Percentiles rank a stretch among this genome's conserved stretches.
Evolutionary conservation across 2,797 vertebrate species (phyloP).

Genomic region (Takifugu ocellatus): DNA sequence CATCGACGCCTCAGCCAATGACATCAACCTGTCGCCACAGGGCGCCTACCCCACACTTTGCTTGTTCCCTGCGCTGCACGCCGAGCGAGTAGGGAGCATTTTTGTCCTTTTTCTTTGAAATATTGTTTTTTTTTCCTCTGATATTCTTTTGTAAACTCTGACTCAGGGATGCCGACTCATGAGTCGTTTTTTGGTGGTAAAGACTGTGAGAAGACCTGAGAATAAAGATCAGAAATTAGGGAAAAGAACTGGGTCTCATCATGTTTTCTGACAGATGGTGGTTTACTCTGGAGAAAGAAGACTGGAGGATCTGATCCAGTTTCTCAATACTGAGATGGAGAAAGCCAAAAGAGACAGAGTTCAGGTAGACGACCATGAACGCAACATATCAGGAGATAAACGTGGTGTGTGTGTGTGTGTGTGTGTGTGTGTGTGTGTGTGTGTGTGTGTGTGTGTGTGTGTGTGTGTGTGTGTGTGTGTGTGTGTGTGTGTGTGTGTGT

Average conservation of each 20-base stretch:
- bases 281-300: constrained; percentile 76
- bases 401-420: background rate
- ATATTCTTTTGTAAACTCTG: background rate
- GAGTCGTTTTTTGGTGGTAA: too few relatives aligned
- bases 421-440: constrained; percentile 4
- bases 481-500: background rate
- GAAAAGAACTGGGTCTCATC: background rate
- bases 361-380: constrained; percentile 45
- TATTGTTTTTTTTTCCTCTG: background rate
- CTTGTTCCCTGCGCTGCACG: constrained; percentile 81
- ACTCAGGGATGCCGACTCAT: too few relatives aligned
- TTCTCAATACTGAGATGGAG: constrained; percentile 80
- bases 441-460: background rate
- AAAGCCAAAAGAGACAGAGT: constrained; percentile 69
- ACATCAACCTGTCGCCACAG: constrained; percentile 71
- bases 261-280: constrained; percentile 72
- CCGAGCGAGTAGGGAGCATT: constrained; percentile 66
- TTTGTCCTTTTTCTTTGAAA: background rate
- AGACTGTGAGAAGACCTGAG: too few relatives aligned
- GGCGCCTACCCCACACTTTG: constrained; percentile 78
- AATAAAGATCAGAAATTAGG: too few relatives aligned
- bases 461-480: constrained; percentile 4
- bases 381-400: background rate
- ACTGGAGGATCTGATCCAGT: constrained; percentile 78
- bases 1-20: constrained; percentile 86